Evolutionary conservation across 2,113 vertebrate genomes (phyloP), one percentile per base, ranked within the genome.

Genomic region (Barnardius zonarius): DNA sequence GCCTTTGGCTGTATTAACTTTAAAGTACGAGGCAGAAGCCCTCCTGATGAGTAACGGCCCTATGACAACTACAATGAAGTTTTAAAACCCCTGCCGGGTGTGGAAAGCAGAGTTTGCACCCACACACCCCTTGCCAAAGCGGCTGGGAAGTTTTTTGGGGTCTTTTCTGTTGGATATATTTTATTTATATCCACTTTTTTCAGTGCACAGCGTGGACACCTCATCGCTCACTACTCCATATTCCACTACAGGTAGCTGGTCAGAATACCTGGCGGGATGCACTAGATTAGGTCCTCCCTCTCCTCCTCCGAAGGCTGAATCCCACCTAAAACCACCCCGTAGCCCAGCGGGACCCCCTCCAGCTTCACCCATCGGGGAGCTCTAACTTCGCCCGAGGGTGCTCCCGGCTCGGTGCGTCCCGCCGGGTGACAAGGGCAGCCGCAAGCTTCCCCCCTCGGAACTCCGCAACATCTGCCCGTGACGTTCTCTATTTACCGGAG

Each of bases 391-490:
- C 76, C 17, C 10, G 28, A 25, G 63, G 88, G 54, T 9, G 67
- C 41, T 52, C 10, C 81, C 5, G 46, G 11, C 46, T 20, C 44
- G 31, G 19, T 0, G 87, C 6, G 39, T 67, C 70, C 24, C 76
- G 25, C 88, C 22, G 88, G 77, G 19, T 92, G 95, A 96, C 93
- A 95, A 88, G 68, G 67, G n/a, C 75, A 24, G 49, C 83, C 35
- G 30, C 80, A 25, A 88, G 49, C 70, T 74, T 22, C 17, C 30
- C 66, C 17, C 13, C 62, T 35, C 13, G 9, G 3, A 83, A 85
- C 93, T 75, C 95, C 66, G 51, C 87, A 44, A 24, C 83, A 61
- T 61, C 70, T 55, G 41, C n/a, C 10, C 43, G 11, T 52, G 64
- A 54, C 43, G 83, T 13, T 33, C 35, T 41, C 74, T 51, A 66